Base-by-base conservation (phyloP, 2,113 vertebrate species). In the Nothoprocta perdicaria region DNA sequence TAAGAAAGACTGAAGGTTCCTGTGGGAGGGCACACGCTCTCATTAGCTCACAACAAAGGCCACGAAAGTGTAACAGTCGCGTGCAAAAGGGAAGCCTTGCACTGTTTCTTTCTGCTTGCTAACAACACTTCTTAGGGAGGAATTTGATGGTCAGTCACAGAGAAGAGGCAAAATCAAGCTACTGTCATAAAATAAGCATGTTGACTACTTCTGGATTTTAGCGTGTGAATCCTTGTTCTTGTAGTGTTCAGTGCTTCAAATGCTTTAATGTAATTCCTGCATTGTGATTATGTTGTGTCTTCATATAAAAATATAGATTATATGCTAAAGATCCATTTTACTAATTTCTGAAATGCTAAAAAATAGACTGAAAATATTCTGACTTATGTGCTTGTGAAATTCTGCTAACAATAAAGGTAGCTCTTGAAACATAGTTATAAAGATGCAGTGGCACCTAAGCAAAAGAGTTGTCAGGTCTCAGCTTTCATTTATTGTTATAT, bases 371-470 rank as follows among this genome's bases (percentile, higher is more conserved):
- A 23, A 66, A 66, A 66, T 5, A 40, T 46, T 67, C 27, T 63
- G n/a, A 0, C 1, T 55, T 52, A 52, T 0, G 4, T n/a, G 35
- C 27, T 38, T 66, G 26, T n/a, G 38, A 38, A 53, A 18, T 67
- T 67, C 31, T 46, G 7, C 14, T 61, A 13, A 15, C 10, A 85
- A 40, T 9, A 85, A 23, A 38, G 61, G n/a, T 3, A 31, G 29
- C 9, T 38, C 60, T 67, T 60, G 38, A 74, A 84, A 53, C 15
- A 11, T 16, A 33, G 27, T 3, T 46, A 40, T 74, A 43, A 72
- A 60, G 43, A 23, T 0, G 1, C 3, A 26, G 14, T 40, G 38
- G 27, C 79, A 79, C 8, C 1, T 8, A 66, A 14, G 12, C 12
- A 27, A 23, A 5, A 60, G 12, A 38, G 31, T 43, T 65, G 29